Base-by-base conservation (phyloP, 2,797 vertebrate species). In the Tinamus major region DNA sequence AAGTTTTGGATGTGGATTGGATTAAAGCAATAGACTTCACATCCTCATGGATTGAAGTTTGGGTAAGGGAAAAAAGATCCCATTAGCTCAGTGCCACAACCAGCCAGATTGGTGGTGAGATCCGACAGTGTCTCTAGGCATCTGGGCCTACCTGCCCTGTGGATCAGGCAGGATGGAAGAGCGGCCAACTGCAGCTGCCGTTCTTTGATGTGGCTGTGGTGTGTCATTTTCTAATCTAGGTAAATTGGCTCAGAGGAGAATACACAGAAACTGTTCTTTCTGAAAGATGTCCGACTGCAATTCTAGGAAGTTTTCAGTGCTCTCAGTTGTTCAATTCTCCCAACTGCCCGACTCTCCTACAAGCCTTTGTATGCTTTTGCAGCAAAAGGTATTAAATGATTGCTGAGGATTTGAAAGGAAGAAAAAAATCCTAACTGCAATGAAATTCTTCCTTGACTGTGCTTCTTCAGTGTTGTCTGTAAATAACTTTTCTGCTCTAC, bases 401-500 rank as follows among this genome's bases (percentile, higher is more conserved):
- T 41, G 29, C 20, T 91, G 20, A 39, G 70, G 49, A 4, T 59
- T 86, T 92, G n/a, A 85, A 93, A 35, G 67, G 42, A 74, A 62
- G 17, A 46, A 33, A 10, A n/a, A 7, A 82, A 85, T 20, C 37
- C 37, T 87, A 18, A 82, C 64, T 89, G 51, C 62, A 44, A 14
- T 51, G 27, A 79, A 68, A n/a, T 76, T 92, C 62, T 80, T 85
- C 61, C 39, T 77, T 64, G 62, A 13, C 75, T 69, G 69, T 85
- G 20, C 68, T 83, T 91, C 59, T 83, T 26, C 29, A 87, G 76
- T 94, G 35, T 59, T 87, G 41, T 42, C 72, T 80, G 79, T 78
- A 87, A 78, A 39, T 71, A 62, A 65, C 83, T 76, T 9, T 72
- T 87, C 31, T 68, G 29, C 75, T 70, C 69, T 78, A 20, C 75